Percentiles rank a stretch among this genome's conserved stretches.
These are phyloP conservation scores for Cyanoderma ruficeps DNA, from an alignment of 2,113 vertebrate genomes.

Conservation along the genomic window DNA sequence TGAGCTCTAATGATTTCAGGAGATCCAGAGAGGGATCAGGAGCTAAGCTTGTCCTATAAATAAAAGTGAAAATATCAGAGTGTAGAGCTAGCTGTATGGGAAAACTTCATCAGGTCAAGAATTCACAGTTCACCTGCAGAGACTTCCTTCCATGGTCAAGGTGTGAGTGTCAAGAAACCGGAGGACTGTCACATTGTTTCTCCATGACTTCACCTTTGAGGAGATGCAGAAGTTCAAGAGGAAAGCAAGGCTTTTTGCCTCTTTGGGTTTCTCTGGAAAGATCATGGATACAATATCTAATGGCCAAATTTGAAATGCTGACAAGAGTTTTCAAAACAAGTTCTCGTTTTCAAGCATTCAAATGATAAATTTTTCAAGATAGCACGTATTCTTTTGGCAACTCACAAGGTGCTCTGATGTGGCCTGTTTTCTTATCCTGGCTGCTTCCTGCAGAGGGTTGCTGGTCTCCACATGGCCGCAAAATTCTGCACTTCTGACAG, in stretches of 20 bases:
- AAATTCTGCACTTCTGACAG: not conserved
- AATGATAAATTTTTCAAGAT: not conserved
- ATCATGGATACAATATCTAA: not conserved
- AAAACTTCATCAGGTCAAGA: not conserved
- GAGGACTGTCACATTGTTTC: not conserved
- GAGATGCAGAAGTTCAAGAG: not conserved
- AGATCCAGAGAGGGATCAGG: rapidly evolving
- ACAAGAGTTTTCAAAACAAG: not conserved
- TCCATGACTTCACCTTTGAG: not conserved
- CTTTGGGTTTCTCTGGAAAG: not conserved
- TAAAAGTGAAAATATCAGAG: not conserved
- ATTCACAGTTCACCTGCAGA: not conserved
- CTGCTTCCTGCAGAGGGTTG: not conserved
- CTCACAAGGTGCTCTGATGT: not conserved
- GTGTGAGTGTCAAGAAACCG: not conserved
- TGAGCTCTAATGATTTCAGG: not conserved
- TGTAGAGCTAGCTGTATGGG: not conserved
- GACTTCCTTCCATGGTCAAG: not conserved
- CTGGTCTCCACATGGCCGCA: not conserved
- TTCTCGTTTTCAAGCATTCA: not conserved
- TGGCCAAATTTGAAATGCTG: not conserved
- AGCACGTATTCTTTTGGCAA: not conserved
- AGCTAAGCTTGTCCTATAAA: not conserved
- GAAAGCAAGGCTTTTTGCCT: not conserved
- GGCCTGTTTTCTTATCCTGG: not conserved